Evolutionary conservation across 2,888 invertebrate species (phyloP).

Genomic region (Drosophila engyochracea): DNA sequence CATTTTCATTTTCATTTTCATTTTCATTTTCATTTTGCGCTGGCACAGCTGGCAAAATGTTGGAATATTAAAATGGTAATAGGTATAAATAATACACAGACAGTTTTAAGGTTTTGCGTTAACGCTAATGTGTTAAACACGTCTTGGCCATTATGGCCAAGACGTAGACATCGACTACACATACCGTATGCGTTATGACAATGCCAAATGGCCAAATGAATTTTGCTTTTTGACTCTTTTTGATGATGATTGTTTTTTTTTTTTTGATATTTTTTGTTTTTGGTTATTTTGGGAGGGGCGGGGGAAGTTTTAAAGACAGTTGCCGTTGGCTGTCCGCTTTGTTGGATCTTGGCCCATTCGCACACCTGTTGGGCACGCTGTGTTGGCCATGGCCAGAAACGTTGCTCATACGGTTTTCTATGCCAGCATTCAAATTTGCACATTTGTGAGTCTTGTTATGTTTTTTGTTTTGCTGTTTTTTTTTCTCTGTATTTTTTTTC

Average conservation of each 20-base stretch:
- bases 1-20: slow-evolving; percentile 57
- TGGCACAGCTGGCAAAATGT: slow-evolving; percentile 38
- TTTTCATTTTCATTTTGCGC: slow-evolving; percentile 52
- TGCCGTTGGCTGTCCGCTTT: slow-evolving; percentile 31
- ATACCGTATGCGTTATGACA: slow-evolving; percentile 79
- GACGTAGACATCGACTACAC: slow-evolving; percentile 15
- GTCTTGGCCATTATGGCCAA: slow-evolving; percentile 72
- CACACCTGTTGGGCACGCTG: slow-evolving; percentile 70
- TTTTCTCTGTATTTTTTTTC: slow-evolving; percentile 5
- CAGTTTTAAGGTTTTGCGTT: slow-evolving; percentile 65
- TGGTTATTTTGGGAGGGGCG: slow-evolving; percentile 29
- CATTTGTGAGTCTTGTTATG: slow-evolving; percentile 47
- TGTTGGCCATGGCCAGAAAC: slow-evolving; percentile 67
- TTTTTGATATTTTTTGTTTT: slow-evolving; percentile 32
- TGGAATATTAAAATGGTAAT: slow-evolving; percentile 57
- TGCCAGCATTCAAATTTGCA: slow-evolving; percentile 61
- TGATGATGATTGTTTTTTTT: slow-evolving; percentile 30
- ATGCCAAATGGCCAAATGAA: slow-evolving; percentile 61
- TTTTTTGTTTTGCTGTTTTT: slow-evolving; percentile 6
- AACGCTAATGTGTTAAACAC: slow-evolving; percentile 75
- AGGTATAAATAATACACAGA: slow-evolving; percentile 54
- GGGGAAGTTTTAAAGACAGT: slow-evolving; percentile 30
- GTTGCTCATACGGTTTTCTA: slow-evolving; percentile 53
- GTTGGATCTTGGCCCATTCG: slow-evolving; percentile 61
- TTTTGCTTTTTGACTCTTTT: slow-evolving; percentile 42